Conservation (phyloP, 2,113 vertebrate genomes). For the Zootoca vivipara region DNA sequence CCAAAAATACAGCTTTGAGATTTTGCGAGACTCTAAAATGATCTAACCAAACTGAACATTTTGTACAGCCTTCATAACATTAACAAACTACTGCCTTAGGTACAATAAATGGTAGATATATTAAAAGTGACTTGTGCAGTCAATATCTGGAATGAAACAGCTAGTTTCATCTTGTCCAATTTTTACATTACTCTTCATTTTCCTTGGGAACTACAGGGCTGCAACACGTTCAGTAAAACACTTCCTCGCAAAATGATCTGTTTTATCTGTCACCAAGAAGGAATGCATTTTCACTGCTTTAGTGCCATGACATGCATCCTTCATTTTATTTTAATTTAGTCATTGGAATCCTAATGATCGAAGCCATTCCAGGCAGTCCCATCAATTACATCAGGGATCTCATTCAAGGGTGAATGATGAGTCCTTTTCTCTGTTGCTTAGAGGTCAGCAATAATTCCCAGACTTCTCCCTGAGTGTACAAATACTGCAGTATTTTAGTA, state of each 20-base stretch:
- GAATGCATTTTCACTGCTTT: slow-evolving; percentile 66
- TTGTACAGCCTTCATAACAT: slow-evolving; percentile 51
- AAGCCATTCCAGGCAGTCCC: slow-evolving; percentile 57
- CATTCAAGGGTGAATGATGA: slow-evolving; percentile 62
- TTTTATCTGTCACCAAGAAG: slow-evolving; percentile 65
- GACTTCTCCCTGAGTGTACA: slow-evolving; percentile 44
- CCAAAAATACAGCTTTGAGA: slow-evolving; percentile 21
- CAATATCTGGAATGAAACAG: slow-evolving; percentile 73
- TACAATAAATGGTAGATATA: slow-evolving; percentile 68
- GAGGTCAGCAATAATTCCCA: slow-evolving; percentile 59
- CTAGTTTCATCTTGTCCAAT: slow-evolving; percentile 72
- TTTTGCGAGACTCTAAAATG: slow-evolving; percentile 30
- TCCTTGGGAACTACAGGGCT: slow-evolving; percentile 60
- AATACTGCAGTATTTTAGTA: slow-evolving; percentile 51
- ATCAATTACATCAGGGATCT: slow-evolving; percentile 61
- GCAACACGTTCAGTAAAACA: slow-evolving; percentile 65
- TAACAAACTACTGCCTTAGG: slow-evolving; percentile 63
- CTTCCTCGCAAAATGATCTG: slow-evolving; percentile 71
- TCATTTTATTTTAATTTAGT: slow-evolving; percentile 76
- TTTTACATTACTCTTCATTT: slow-evolving; percentile 77
- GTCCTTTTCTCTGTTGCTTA: slow-evolving; percentile 57
- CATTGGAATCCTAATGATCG: slow-evolving; percentile 64
- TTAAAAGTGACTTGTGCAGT: slow-evolving; percentile 69
- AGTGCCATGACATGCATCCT: slow-evolving; percentile 65
- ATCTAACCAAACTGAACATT: slow-evolving; percentile 50